Evolutionary conservation across 2,888 invertebrate genomes (phyloP).

Genomic region (Lasioglossum zephyrum): DNA sequence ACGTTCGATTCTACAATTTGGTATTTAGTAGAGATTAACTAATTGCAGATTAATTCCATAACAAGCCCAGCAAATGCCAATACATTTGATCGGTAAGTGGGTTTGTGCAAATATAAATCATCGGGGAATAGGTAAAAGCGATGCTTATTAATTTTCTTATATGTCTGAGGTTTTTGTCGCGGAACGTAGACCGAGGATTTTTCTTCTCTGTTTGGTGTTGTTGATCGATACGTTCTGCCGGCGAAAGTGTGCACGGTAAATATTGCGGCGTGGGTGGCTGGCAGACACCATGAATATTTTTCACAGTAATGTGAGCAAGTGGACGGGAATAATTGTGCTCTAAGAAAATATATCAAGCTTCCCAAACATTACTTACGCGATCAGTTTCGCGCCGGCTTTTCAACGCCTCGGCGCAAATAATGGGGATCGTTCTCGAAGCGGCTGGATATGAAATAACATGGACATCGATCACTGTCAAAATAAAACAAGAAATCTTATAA

Average conservation of each 20-base stretch:
- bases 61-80: too few relatives aligned
- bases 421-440: conserved; percentile 62
- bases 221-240: background rate
- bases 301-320: background rate
- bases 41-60: too few relatives aligned
- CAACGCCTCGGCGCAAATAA: conserved; percentile 56
- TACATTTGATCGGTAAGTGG: too few relatives aligned
- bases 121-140: too few relatives aligned
- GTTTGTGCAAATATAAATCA: too few relatives aligned
- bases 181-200: background rate
- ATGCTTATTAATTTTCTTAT: background rate
- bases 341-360: conserved; percentile 38
- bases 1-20: too few relatives aligned
- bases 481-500: conserved; percentile 62
- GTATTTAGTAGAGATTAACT: too few relatives aligned
- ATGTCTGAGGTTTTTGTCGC: background rate
- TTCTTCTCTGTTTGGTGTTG: background rate
- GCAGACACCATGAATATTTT: background rate
- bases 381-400: conserved; percentile 40
- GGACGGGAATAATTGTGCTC: conserved; percentile 14
- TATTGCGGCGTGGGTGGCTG: background rate
- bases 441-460: conserved; percentile 69
- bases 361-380: conserved; percentile 38
- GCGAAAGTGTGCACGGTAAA: background rate
- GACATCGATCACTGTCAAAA: conserved; percentile 73